phyloP scores from a whole-genome alignment of 1,140 invertebrate genomes.

The Elymnias hypermnestra region DNA sequence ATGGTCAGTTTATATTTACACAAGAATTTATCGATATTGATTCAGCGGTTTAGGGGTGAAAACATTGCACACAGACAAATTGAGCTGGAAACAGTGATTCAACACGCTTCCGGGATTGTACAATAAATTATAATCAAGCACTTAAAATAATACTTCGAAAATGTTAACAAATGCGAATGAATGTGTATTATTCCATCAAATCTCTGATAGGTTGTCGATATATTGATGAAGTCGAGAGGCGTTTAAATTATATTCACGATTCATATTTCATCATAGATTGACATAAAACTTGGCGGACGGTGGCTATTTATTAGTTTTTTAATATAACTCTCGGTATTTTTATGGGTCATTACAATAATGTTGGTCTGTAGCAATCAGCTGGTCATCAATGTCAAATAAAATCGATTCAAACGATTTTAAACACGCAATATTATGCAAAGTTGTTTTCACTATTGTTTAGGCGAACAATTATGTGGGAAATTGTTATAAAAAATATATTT shows the following conservation, averaged over 20 bases:
- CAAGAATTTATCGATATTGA: too few relatives aligned
- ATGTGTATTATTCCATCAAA: constrained; percentile 22
- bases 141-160: constrained; percentile 23
- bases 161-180: constrained; percentile 22
- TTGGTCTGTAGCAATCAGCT: constrained; percentile 10
- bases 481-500: neutral
- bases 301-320: constrained; percentile 9
- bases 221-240: constrained; percentile 15
- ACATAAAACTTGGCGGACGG: constrained; percentile 14
- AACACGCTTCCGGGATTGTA: constrained; percentile 21
- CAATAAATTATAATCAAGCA: constrained; percentile 25
- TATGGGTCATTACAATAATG: constrained; percentile 8
- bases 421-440: constrained; percentile 6
- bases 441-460: neutral
- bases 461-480: neutral
- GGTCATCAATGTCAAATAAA: constrained; percentile 8
- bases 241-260: constrained; percentile 24
- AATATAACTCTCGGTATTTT: constrained; percentile 3
- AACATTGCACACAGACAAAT: too few relatives aligned
- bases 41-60: too few relatives aligned
- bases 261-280: constrained; percentile 24
- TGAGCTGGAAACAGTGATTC: too few relatives aligned
- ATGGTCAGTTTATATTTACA: too few relatives aligned
- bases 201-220: constrained; percentile 20
- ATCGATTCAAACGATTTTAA: constrained; percentile 4